Evolutionary conservation across 1,140 invertebrate species (phyloP).

Genomic region (Littorina saxatilis): DNA sequence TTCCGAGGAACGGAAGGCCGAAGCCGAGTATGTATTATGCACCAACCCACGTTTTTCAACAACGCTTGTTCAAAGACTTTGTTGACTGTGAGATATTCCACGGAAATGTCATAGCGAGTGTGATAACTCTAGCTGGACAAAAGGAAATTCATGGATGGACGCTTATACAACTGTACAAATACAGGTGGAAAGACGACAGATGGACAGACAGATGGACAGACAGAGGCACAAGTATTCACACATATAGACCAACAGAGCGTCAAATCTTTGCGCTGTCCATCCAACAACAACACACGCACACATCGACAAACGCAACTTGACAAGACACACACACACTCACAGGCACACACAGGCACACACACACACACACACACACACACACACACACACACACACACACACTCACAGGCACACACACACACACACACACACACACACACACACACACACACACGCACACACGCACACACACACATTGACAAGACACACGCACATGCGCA

Average conservation of each 20-base stretch:
- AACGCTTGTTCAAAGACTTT: too few species aligned
- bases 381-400: constrained; percentile 7
- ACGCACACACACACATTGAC: background rate
- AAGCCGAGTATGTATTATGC: too few species aligned
- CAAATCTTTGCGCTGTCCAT: too few species aligned
- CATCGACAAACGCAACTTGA: background rate
- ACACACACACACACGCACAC: background rate
- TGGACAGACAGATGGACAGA: background rate
- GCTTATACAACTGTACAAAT: too few species aligned
- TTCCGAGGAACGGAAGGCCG: too few species aligned
- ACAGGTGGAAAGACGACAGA: too few species aligned
- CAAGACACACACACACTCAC: background rate
- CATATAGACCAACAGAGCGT: background rate
- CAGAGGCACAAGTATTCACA: background rate
- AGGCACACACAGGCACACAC: background rate
- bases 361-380: background rate
- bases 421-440: constrained; percentile 5
- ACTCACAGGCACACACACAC: background rate
- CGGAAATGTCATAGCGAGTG: too few species aligned
- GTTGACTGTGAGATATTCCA: too few species aligned
- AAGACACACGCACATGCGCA: background rate
- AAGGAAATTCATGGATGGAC: too few species aligned
- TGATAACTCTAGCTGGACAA: too few species aligned
- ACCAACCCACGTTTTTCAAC: too few species aligned
- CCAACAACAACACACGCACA: constrained; percentile 16